Evolutionary conservation across 2,888 invertebrate genomes (phyloP), one percentile per base, ranked within the genome.

Genomic region (Gastracanthus pulcherrimus): DNA sequence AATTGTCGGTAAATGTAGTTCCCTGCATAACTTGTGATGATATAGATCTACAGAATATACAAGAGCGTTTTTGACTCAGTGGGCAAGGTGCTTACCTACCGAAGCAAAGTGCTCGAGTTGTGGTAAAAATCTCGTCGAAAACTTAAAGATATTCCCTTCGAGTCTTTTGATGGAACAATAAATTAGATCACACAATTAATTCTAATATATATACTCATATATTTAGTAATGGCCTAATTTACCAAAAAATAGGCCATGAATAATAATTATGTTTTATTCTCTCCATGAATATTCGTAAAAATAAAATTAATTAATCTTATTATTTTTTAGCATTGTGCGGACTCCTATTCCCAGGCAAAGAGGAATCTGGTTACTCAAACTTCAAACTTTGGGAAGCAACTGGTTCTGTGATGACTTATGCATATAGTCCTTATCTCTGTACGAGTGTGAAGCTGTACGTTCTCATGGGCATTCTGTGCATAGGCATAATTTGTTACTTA

Each of bases 311-410:
- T 41, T 23, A 23, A 26, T 51, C 23, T 76, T 13, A 58, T 4
- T 58, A 55, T 45, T 31, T 87, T 87, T 9, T 90, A 96, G 97
- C 97, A 34, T 93, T 98, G 31, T 97, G 97, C 87, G 98, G 98
- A 7, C 95, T 96, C 72, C 92, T 98, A 76, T 98, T 98, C 88
- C 96, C 96, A 0, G 95, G 96, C 19, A 94, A 96, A 86, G 95
- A 97, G 87, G 98, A 98, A 88, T 97, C 98, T 0, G 97, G 97
- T 0, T 98, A 97, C 91, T 97, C 98, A 84, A 98, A 98, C 92
- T 98, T 98, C 92, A 94, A 98, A 9, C 92, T 98, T 69, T 98
- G 98, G 98, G 98, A 98, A 91, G 95, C 97, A 0, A 94, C 96
- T 0, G 98, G 98, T 71, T 97, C 98, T 80, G 97, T 97, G 16